Base-by-base conservation (phyloP, 1,140 invertebrate species). In the Solenopsis fugax region DNA sequence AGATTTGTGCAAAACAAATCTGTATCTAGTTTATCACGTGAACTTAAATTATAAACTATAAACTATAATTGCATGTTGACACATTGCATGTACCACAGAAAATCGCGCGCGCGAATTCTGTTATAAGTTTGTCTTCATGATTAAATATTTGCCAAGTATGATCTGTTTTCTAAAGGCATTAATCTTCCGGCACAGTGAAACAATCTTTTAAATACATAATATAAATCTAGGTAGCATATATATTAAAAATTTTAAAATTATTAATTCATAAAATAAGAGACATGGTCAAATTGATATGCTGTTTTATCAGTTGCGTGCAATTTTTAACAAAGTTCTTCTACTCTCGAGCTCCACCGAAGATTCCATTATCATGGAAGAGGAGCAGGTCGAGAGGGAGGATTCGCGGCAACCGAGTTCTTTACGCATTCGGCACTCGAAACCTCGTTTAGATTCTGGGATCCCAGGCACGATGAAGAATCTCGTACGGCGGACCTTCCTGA, bases 401-500 rank as follows among this genome's bases (percentile, higher is more conserved):
- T 72, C 34, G 50, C 37, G 54, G 18, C 67, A 13, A 24, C 6
- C 41, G 41, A 73, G 41, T 84, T 21, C 80, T 82, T 73, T 82
- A 73, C 45, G 80, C 69, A 75, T 75, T 84, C 69, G 80, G 80
- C 80, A 62, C 54, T 18, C 52, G 82, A 65, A 50, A 21, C 54
- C 69, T 77, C 80, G 29, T 84, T 84, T 73, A 60, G 67, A 73
- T 60, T 73, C 54, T 84, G 54, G 37, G 80, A 37, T 48, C 45
- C 4, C 41, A 56, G 52, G 4, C 75, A 50, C 13, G 72, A 37
- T 34, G 88, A 89, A 52, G 58, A 89, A 82, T 90, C 56, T 58
- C 50, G 54, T 60, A 76, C 87, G 78, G 82, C 62, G 72, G 64
- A 75, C 80, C 71, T 64, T 80, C 54, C 72, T 87, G 21, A 73